Evolutionary conservation across 2,797 vertebrate species (phyloP).

Genomic region (Acanthiza pusilla): DNA sequence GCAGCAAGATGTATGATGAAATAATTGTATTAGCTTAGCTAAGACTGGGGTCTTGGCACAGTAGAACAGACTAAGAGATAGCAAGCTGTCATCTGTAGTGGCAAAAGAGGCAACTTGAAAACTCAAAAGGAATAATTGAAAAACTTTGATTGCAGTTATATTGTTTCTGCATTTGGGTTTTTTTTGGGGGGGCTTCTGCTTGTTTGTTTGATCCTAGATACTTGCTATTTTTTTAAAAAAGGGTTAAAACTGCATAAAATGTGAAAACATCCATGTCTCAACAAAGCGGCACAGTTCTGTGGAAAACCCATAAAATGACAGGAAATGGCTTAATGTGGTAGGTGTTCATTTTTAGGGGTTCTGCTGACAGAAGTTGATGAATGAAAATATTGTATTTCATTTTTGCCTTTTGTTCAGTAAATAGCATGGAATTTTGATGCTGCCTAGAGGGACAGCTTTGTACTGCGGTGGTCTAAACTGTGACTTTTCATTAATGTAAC

Average conservation of each 20-base stretch:
- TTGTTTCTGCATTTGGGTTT: background rate
- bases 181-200: rapidly evolving
- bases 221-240: background rate
- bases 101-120: background rate
- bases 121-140: background rate
- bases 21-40: background rate
- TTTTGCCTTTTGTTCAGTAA: slow-evolving; percentile 59
- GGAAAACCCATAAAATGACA: slow-evolving; percentile 69
- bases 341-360: slow-evolving; percentile 67
- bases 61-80: background rate
- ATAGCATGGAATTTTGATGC: slow-evolving; percentile 48
- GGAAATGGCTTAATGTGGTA: slow-evolving; percentile 70
- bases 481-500: slow-evolving; percentile 62
- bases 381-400: slow-evolving; percentile 59
- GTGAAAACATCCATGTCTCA: slow-evolving; percentile 15
- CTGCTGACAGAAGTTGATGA: slow-evolving; percentile 72
- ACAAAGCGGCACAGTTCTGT: background rate
- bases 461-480: slow-evolving; percentile 64
- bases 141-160: background rate
- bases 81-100: background rate
- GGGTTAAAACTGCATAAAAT: background rate
- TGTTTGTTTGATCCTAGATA: background rate
- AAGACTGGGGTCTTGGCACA: background rate
- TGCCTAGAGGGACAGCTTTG: slow-evolving; percentile 61
- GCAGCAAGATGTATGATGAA: background rate